Base-by-base conservation (phyloP, 2,888 invertebrate species). In the Alsophila aescularia region DNA sequence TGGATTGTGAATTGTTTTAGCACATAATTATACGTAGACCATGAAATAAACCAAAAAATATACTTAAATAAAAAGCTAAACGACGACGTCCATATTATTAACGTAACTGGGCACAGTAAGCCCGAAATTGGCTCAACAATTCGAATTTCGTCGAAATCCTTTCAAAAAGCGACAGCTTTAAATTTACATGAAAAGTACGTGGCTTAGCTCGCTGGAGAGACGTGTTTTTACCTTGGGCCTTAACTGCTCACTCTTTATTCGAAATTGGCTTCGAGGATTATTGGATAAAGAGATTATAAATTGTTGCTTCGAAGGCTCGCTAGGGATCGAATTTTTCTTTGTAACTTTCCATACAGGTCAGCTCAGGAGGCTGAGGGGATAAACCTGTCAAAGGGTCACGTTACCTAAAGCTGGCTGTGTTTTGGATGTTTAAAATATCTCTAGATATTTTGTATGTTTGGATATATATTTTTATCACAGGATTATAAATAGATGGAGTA, bases 111-210 rank as follows among this genome's bases (percentile, higher is more conserved):
- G 68, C 69, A 62, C 68, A 69, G 64, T 75, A 70, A 65, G 60
- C 63, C 69, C 64, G 62, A 74, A 77, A 79, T 75, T 73, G 71
- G 77, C 74, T 73, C 66, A 66, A 69, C 72, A 73, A 77, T 76
- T 75, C 70, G 65, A 67, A 74, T 80, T 77, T 75, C 66, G 69
- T 59, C 63, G 64, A 75, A 77, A 79, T 78, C 73, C 77, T 73
- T 60, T 73, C 69, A 79, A 81, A 81, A 80, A 74, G 70, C 69
- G 73, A 73, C 74, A 75, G 77, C 81, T 81, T 81, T 75, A 81
- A 81, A 81, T 83, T 79, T 77, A 81, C 81, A 83, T 81, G 74
- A 81, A 78, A 81, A 81, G 77, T 79, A 80, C 76, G 75, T 75
- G 79, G 79, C 73, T 81, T 75, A 79, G 67, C 70, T 69, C 53